Base-by-base conservation (phyloP, 2,888 invertebrate genomes). In the Dicyrtomina minuta region DNA sequence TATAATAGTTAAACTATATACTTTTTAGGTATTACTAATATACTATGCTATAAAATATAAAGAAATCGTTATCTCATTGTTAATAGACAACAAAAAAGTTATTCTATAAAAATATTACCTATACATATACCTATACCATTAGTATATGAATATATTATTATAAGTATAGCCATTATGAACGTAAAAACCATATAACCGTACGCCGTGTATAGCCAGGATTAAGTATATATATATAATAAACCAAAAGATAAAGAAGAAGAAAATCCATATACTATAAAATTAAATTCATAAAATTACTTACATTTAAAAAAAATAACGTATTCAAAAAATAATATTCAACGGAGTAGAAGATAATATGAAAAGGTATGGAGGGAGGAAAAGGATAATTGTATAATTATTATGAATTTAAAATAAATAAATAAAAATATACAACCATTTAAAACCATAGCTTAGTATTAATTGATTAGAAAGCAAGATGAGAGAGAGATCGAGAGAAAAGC, bases 131-230 rank as follows among this genome's bases (percentile, higher is more conserved):
- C 33, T 6, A 46, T 46, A 46, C 46, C n/a, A 17, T 6, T 4
- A 3, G 10, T n/a, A n/a, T n/a, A n/a, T 20, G 10, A 46, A 12
- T 5, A 46, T 46, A 46, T 5, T 46, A 6, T 6, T 17, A 46
- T 3, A 3, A 3, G 5, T 12, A 46, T 17, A 46, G 46, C 20
- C n/a, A 46, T n/a, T 46, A 46, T 12, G 5, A 17, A 20, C 46
- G n/a, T 17, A 27, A 12, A 58, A n/a, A 20, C 17, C 15, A 58
- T 1, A 33, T n/a, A n/a, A n/a, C n/a, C n/a, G n/a, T n/a, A n/a
- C n/a, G n/a, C n/a, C n/a, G n/a, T n/a, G n/a, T n/a, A 58, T 20
- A 17, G 33, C 33, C 33, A 58, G 33, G 41, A 58, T 33, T n/a
- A 39, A 41, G 27, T 56, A 17, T n/a, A n/a, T n/a, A n/a, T n/a